Base-by-base conservation (phyloP, 2,888 invertebrate species). In the Steinernema scapterisci region DNA sequence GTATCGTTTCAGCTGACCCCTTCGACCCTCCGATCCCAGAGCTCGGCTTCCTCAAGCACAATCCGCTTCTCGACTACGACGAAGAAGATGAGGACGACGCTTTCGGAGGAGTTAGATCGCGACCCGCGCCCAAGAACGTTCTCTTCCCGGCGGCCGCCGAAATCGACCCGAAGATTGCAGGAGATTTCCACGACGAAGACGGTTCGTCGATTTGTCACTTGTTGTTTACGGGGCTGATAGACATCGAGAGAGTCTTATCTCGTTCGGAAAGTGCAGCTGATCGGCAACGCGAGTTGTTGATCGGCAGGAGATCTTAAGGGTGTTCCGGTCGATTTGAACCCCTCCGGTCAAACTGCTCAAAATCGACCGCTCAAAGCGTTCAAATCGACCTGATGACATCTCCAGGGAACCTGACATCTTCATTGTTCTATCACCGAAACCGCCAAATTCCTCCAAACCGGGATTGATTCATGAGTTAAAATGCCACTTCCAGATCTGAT, bases 51-150 rank as follows among this genome's bases (percentile, higher is more conserved):
- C 74, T 85, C 27, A 81, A 81, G 75, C 80, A 80, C 63, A 85
- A 84, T 51, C 85, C 85, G 21, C 75, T 85, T 23, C 79, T 85
- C 25, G 84, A 85, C 73, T 83, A 84, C 70, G 76, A 73, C 70
- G 70, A 70, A 70, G 82, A 81, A 46, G 75, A 76, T n/a, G 80
- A 80, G 31, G 78, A 78, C 51, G 76, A 78, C 7, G 73, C 46
- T 21, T 73, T 44, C 46, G 80, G 77, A 0, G 79, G 51, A 25
- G 46, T 21, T 44, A 51, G n/a, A 70, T 71, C 82, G 48, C 54
- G 75, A 23, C 38, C 38, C 38, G 38, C 38, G 3, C 82, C 82
- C 23, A 54, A 74, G 13, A 76, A 78, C 70, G 63, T 78, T 13
- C 78, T 82, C 51, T 82, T 80, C 78, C 82, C 82, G 43, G 78